Base-by-base conservation (phyloP, 2,113 vertebrate genomes). In the Dasyurus viverrinus region DNA sequence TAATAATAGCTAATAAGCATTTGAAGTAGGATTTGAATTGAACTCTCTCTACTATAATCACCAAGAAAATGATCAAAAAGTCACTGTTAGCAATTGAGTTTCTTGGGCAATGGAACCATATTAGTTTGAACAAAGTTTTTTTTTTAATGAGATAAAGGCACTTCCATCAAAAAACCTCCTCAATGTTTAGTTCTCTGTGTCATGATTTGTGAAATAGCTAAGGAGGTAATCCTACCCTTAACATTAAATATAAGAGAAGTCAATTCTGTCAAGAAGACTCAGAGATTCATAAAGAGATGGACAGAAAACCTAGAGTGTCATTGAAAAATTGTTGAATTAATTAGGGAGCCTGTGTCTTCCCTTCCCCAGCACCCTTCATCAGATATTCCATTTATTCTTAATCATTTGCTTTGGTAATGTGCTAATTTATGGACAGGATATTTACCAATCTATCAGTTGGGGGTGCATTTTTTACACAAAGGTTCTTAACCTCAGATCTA, bases 91-190 rank as follows among this genome's bases (percentile, higher is more conserved):
- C 2, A 22, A 4, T 0, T 24, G 68, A 92, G n/a, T 92, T 46
- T 0, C 46, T 55, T 1, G 2, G 57, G 50, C 57, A 92, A 92
- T 11, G 26, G 26, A 68, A 22, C 93, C 94, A 97, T 57, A 93
- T 48, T 53, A 92, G 89, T 92, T 96, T 97, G 96, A 94, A 91
- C 5, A 26, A 22, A 50, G n/a, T 3, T 0, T 93, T n/a, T 48
- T 48, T 91, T 89, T n/a, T 48, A 94, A 68, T 53, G 22, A 92
- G 90, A 92, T 54, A 53, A 54, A 90, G 30, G 14, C 30, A 68
- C 30, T 68, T 68, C 30, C 30, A 68, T 68, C 57, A 68, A 36
- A 36, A 68, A 0, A 12, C 57, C 30, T 68, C 26, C 27, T 68
- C 57, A 68, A 36, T 68, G 57, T 12, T 14, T 36, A 36, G 57